These are phyloP conservation scores for Arctocebus calabarensis DNA, from an alignment of 2,797 vertebrate genomes.

Conservation along the genomic window DNA sequence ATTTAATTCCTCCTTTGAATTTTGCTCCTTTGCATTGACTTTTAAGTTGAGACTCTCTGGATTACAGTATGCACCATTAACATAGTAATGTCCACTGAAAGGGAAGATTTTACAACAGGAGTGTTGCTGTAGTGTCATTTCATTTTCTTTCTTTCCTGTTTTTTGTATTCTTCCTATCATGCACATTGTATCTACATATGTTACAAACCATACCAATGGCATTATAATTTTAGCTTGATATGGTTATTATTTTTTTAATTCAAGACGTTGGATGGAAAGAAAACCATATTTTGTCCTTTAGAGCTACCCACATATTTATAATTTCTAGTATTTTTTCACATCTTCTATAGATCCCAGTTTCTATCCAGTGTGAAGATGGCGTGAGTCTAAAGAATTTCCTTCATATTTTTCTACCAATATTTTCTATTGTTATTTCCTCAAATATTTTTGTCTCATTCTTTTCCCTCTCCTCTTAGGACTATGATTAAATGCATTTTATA, in stretches of 20 bases:
- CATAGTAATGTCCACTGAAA: neutral
- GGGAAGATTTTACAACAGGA: neutral
- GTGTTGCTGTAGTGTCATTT: neutral
- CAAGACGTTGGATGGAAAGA: neutral
- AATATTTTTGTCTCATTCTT: neutral
- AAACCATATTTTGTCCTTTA: neutral
- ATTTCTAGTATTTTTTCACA: neutral
- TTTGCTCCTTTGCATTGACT: neutral
- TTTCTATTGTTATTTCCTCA: neutral
- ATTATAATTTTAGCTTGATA: neutral
- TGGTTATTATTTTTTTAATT: neutral
- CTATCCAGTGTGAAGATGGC: neutral
- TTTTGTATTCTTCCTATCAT: neutral
- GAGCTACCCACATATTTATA: neutral
- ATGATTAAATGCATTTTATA: neutral
- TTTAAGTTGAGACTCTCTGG: neutral
- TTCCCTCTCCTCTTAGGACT: neutral
- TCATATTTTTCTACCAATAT: neutral
- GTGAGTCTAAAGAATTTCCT: neutral
- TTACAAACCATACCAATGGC: neutral
- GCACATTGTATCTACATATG: neutral
- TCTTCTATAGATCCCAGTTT: neutral
- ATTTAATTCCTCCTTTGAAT: neutral
- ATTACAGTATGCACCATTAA: neutral
- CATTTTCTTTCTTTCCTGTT: neutral